These are phyloP conservation scores for Dastarcus helophoroides DNA, from an alignment of 2,888 invertebrate genomes.

Conservation along the genomic window DNA sequence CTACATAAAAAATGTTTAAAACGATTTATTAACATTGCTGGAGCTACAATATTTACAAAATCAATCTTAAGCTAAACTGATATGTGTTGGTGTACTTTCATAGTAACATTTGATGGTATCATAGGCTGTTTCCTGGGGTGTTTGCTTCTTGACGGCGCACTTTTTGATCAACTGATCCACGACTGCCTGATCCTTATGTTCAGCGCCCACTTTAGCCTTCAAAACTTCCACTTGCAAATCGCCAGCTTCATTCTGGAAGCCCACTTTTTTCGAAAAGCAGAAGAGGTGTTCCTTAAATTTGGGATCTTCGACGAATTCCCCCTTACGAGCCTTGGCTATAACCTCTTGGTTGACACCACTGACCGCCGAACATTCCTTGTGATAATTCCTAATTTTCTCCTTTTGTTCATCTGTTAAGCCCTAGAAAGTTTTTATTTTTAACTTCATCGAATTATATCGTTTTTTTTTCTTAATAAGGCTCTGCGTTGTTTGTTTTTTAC, in stretches of 20 bases:
- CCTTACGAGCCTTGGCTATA: conserved; percentile 34
- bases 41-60: neutral
- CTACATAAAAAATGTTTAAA: too few species aligned
- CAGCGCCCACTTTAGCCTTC: conserved; percentile 34
- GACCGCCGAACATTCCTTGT: conserved; percentile 23
- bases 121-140: conserved; percentile 35
- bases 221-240: conserved; percentile 30
- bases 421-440: conserved; percentile 6
- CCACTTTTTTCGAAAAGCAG: conserved; percentile 41
- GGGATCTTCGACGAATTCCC: conserved; percentile 39
- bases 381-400: conserved; percentile 17
- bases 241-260: conserved; percentile 34
- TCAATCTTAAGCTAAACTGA: conserved; percentile 1
- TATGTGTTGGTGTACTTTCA: conserved; percentile 33
- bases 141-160: conserved; percentile 15
- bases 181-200: conserved; percentile 34
- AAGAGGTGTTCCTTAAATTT: conserved; percentile 37
- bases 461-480: too few species aligned
- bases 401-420: conserved; percentile 20
- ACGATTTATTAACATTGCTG: neutral
- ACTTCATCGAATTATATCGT: neutral
- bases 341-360: conserved; percentile 28
- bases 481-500: too few species aligned
- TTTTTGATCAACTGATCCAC: conserved; percentile 19
- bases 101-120: conserved; percentile 40